A percentile compares a stretch with the other conserved stretches of the same genome.
These are phyloP conservation scores for Paratilapia polleni DNA, from an alignment of 2,113 vertebrate genomes.

Conservation along the genomic window DNA sequence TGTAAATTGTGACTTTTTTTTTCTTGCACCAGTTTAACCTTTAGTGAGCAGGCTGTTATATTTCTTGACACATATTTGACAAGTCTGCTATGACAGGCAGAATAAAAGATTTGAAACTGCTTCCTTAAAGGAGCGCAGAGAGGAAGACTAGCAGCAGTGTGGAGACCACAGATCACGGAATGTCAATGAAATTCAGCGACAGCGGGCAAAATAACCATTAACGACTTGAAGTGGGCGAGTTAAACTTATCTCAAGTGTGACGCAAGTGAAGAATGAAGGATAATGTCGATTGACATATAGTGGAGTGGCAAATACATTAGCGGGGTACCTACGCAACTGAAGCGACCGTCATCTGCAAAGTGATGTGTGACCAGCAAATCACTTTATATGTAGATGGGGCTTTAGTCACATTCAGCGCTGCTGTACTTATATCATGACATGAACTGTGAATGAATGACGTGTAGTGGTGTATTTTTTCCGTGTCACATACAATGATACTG, in stretches of 20 bases:
- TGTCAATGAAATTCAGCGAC: not conserved
- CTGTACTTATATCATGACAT: not conserved
- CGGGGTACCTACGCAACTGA: not conserved
- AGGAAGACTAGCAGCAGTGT: not conserved
- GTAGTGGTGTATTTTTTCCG: not conserved
- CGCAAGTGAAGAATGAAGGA: not conserved
- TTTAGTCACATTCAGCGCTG: not conserved
- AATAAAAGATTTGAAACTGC: not conserved
- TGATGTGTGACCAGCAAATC: no score
- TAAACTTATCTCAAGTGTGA: not conserved
- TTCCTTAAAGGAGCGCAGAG: not conserved
- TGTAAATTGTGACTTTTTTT: not conserved
- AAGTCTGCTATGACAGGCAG: not conserved
- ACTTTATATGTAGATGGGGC: not conserved
- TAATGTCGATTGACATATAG: not conserved
- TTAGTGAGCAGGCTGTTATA: not conserved
- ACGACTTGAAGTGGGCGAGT: not conserved
- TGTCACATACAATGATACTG: not conserved
- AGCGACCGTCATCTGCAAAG: not conserved
- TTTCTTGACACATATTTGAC: not conserved
- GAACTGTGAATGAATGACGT: not conserved
- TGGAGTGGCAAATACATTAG: not conserved
- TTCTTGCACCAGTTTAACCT: rapidly evolving
- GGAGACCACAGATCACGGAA: not conserved
- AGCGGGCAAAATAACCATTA: not conserved